Evolutionary conservation across 2,113 vertebrate species (phyloP).

Genomic region (Loxodonta africana): DNA sequence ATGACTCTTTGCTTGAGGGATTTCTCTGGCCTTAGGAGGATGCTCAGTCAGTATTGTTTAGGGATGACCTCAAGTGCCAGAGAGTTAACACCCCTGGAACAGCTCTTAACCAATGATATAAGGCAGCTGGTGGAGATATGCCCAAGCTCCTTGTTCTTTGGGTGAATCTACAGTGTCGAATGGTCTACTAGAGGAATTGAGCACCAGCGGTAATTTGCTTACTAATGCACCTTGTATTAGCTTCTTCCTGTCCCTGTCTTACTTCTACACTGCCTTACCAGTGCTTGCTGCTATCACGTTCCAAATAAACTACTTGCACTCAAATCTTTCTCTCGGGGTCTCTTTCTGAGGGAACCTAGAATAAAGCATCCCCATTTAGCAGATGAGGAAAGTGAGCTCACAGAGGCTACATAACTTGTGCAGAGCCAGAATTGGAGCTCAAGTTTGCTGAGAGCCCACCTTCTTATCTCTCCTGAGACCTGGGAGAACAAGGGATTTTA

Average conservation of each 20-base stretch:
- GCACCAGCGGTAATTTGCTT: not conserved
- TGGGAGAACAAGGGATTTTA: not conserved
- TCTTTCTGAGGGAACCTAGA: not conserved
- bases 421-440: not conserved
- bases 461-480: not conserved
- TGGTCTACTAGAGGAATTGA: not conserved
- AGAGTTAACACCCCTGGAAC: not conserved
- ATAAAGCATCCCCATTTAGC: not conserved
- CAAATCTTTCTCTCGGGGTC: not conserved
- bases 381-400: not conserved
- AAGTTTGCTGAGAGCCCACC: not conserved
- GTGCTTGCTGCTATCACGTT: no score
- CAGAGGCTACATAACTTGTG: not conserved
- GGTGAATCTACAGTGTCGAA: not conserved
- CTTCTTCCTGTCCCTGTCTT: not conserved
- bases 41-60: not conserved
- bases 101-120: not conserved
- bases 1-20: not conserved
- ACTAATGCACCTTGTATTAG: rapidly evolving
- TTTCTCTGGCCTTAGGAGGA: not conserved
- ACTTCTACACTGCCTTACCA: rapidly evolving
- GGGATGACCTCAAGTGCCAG: not conserved
- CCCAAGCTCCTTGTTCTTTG: not conserved
- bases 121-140: not conserved
- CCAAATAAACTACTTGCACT: not conserved